Base-by-base conservation (phyloP, 2,888 invertebrate species). In the Alitta virens region DNA sequence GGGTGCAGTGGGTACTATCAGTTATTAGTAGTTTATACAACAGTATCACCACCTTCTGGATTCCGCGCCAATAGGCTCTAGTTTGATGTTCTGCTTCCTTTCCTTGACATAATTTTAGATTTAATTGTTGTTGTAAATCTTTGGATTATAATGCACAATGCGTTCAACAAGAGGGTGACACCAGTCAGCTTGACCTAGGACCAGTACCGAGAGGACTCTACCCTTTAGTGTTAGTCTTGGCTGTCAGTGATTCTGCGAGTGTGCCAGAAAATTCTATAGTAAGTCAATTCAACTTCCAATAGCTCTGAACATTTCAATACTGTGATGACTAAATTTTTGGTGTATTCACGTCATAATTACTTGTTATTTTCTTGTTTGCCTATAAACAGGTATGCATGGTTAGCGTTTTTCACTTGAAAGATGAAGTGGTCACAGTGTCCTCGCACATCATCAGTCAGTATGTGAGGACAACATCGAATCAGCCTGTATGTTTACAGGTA, bases 401-500 rank as follows among this genome's bases (percentile, higher is more conserved):
- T 71, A 91, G 88, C 74, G 89, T 92, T 56, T 87, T 92, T 16
- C 93, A 92, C 81, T 89, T 93, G 67, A 87, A 89, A 75, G 92
- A 92, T 83, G 87, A 88, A 49, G 88, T 90, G 66, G 91, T 91
- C 81, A 87, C 89, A 42, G 83, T 91, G 72, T 89, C 90, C 56
- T 91, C 92, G 72, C 90, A 90, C 73, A 87, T 92, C 75, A 86
- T 92, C 71, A 90, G 91, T 53, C 92, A 92, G 83, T 92, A 91
- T 83, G 84, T 92, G 66, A 92, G 92, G 80, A 91, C 91, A 82
- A 90, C 90, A 54, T 90, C 89, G 74, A 91, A 91, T 49, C 90
- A 90, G 76, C 84, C 91, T 63, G 90, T 91, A 64, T 90, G 90
- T 79, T 86, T 92, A 70, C 91, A 92, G 88, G 91, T 91, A 83